phyloP scores from a whole-genome alignment of 2,797 vertebrate genomes.

The Pteronotus mesoamericanus region DNA sequence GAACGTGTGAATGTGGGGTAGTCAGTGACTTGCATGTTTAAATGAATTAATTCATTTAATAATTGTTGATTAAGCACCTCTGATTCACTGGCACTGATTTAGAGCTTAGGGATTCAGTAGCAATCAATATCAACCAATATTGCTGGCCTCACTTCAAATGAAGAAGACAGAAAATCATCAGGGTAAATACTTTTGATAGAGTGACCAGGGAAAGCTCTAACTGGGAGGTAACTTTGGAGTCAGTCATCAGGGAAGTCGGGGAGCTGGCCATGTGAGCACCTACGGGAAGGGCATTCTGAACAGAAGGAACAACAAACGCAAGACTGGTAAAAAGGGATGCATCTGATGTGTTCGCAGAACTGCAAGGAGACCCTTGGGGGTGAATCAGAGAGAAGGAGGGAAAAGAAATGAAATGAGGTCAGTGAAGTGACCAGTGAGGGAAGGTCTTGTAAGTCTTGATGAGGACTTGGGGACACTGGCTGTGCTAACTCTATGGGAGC shows the following conservation, averaged over 20 bases:
- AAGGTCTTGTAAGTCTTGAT: background rate
- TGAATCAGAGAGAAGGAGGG: background rate
- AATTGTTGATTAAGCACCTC: background rate
- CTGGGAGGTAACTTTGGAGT: conserved; percentile 8
- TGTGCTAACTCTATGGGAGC: background rate
- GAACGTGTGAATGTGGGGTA: background rate
- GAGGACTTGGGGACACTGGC: background rate
- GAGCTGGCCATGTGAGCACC: background rate
- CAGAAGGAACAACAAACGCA: background rate
- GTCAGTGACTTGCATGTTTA: background rate
- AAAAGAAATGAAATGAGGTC: background rate
- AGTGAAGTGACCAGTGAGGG: background rate
- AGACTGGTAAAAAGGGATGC: background rate
- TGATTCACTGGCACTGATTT: background rate
- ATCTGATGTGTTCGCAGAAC: background rate
- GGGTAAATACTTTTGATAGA: background rate
- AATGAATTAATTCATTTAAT: background rate
- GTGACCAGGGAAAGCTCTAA: background rate
- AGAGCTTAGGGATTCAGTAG: background rate
- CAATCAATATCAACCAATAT: background rate
- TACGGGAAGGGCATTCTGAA: background rate
- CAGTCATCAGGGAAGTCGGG: background rate
- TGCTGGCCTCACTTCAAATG: background rate
- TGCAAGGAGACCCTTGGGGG: fast-evolving
- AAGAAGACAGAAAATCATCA: conserved; percentile 3